Percentiles rank a stretch among this genome's conserved stretches.
These are phyloP conservation scores for Rhagonycha fulva DNA, from an alignment of 2,888 invertebrate genomes.

Conservation along the genomic window DNA sequence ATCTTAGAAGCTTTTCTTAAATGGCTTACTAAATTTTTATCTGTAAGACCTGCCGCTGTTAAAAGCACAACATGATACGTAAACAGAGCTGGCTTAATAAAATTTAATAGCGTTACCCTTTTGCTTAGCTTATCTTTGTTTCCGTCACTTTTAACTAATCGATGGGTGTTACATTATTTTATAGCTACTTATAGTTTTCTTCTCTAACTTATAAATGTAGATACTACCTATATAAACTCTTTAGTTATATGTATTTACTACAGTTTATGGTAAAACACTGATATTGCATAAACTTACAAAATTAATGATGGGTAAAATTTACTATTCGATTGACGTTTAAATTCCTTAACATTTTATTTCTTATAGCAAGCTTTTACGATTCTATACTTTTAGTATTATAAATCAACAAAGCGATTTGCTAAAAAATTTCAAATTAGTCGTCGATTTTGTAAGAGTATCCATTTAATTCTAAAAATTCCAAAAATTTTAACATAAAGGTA, in stretches of 20 bases:
- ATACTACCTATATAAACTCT: not conserved
- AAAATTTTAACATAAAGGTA: not conserved
- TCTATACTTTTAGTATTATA: not conserved
- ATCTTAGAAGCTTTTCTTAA: conserved; percentile 15
- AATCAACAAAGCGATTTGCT: not conserved
- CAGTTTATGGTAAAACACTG: not conserved
- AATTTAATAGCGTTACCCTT: conserved; percentile 23
- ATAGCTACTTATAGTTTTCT: not conserved
- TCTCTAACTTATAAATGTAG: not conserved
- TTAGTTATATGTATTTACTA: not conserved
- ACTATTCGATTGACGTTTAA: not conserved
- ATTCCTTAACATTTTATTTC: not conserved
- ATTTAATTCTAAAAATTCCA: not conserved
- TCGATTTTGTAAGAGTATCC: not conserved
- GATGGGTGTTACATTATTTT: conserved; percentile 17
- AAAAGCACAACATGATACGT: conserved; percentile 23
- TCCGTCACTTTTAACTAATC: conserved; percentile 21
- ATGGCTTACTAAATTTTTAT: conserved; percentile 20
- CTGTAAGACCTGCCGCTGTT: conserved; percentile 22
- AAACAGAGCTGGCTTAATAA: conserved; percentile 11
- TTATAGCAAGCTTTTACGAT: not conserved
- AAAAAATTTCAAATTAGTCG: not conserved
- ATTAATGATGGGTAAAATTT: not conserved
- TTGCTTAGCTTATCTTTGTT: conserved; percentile 11
- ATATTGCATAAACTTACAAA: not conserved